Evolutionary conservation across 2,888 invertebrate genomes (phyloP), one percentile per base, ranked within the genome.

Genomic region (Aspidapion aeneum): DNA sequence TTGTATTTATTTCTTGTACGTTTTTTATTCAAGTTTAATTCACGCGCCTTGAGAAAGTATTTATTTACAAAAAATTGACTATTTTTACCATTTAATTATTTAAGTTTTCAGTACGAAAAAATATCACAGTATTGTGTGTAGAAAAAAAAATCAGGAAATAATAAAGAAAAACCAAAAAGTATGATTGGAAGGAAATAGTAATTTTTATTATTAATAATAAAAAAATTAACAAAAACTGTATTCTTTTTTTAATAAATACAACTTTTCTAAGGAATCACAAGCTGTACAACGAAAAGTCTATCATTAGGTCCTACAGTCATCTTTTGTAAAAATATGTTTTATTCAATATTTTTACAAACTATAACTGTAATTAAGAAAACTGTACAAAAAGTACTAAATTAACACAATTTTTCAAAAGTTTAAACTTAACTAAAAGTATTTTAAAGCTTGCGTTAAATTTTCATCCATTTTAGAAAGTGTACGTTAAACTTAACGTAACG

Each of bases 41-140:
- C 35, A 35, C 35, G 35, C 35, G 35, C 35, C 35, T 35, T 35
- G 3, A 12, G 12, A 35, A 35, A 35, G 3, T 35, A 35, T 35
- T n/a, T 35, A 35, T 35, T 35, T 35, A 35, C 35, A 35, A 78
- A 76, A 78, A 77, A 77, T 78, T 78, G 77, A 78, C 77, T 78
- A 77, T 73, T 70, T 73, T 70, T 73, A 70, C 71, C 72, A 72
- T 70, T n/a, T n/a, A n/a, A n/a, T n/a, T 35, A 35, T 35, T 35
- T 35, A 35, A 70, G 72, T 70, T 72, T 72, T 77, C 77, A 77
- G 78, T 78, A 78, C 76, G 76, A 77, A 77, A 75, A 76, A 77
- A 77, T 78, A 78, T 78, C 78, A 78, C 78, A 78, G 78, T 76
- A 77, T 76, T 74, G 50, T 58, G 20, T 21, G 16, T 48, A n/a